Percentiles rank a stretch among this genome's conserved stretches.
phyloP scores from a whole-genome alignment of 2,797 vertebrate species.

The Coreius guichenoti region DNA sequence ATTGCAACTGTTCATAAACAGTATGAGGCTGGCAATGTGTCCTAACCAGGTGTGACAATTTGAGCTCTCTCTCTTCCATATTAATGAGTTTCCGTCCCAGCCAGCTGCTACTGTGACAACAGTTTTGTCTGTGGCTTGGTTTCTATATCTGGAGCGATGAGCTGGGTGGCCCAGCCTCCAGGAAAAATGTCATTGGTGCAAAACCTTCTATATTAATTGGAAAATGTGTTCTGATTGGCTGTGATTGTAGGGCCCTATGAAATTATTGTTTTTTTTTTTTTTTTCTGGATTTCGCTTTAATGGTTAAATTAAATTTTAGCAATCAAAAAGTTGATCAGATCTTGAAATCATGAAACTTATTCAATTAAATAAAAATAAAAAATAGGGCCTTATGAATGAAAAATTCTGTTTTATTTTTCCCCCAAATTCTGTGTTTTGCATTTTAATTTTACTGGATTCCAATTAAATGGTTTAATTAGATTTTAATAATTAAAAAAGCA shows the following conservation, averaged over 20 bases:
- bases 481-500: not conserved
- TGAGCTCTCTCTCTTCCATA: not conserved
- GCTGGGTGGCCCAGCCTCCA: not conserved
- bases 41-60: not conserved
- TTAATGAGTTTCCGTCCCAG: slow-evolving; percentile 14
- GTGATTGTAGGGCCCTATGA: not conserved
- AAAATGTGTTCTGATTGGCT: not conserved
- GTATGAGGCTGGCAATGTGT: not conserved
- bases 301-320: not conserved
- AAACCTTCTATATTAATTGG: not conserved
- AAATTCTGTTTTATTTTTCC: too few species aligned
- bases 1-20: not conserved
- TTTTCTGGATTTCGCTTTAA: not conserved
- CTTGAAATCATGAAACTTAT: not conserved
- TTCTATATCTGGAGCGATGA: not conserved
- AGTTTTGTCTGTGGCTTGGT: not conserved
- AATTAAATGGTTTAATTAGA: not conserved
- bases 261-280: not conserved
- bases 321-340: too few species aligned
- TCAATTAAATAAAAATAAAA: not conserved
- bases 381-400: too few species aligned
- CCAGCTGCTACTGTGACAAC: not conserved
- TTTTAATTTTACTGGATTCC: too few species aligned
- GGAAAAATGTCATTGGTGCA: not conserved
- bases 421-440: too few species aligned